These are phyloP conservation scores for Enteromius mattozi DNA, from an alignment of 2,797 vertebrate species.

Conservation along the genomic window DNA sequence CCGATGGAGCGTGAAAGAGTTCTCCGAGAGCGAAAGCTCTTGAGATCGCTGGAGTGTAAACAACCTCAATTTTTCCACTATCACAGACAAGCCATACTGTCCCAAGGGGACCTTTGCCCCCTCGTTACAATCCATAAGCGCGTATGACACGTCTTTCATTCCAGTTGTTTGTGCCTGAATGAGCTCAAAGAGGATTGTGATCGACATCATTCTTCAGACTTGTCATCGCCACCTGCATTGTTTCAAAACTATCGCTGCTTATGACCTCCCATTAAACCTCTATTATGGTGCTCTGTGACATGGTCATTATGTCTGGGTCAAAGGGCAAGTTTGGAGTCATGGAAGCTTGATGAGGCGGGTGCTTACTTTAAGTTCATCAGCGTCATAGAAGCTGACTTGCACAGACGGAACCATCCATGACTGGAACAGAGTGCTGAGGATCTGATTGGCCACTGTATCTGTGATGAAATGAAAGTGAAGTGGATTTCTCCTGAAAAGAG, in stretches of 20 bases:
- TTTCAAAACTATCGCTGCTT: not conserved
- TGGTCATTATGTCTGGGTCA: conserved; percentile 22
- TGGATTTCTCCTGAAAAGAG: conserved; percentile 86
- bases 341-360: not conserved
- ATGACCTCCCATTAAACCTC: not conserved
- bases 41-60: conserved; percentile 35
- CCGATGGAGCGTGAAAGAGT: conserved; percentile 21
- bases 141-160: conserved; percentile 4
- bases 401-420: conserved; percentile 96
- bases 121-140: conserved; percentile 19
- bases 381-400: conserved; percentile 91
- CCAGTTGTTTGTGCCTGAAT: conserved; percentile 8
- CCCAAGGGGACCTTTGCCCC: conserved; percentile 31
- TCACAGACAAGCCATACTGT: conserved; percentile 23
- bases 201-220: conserved; percentile 3
- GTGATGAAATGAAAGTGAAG: conserved; percentile 97
- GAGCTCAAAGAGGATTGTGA: not conserved
- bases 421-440: conserved; percentile 88
- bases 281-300: not conserved
- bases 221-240: not conserved
- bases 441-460: conserved; percentile 86
- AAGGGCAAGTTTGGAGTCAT: not conserved
- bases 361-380: conserved; percentile 90
- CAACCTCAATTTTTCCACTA: conserved; percentile 43
- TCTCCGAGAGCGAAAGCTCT: conserved; percentile 23